Base-by-base conservation (phyloP, 2,113 vertebrate species). In the Cavia porcellus region DNA sequence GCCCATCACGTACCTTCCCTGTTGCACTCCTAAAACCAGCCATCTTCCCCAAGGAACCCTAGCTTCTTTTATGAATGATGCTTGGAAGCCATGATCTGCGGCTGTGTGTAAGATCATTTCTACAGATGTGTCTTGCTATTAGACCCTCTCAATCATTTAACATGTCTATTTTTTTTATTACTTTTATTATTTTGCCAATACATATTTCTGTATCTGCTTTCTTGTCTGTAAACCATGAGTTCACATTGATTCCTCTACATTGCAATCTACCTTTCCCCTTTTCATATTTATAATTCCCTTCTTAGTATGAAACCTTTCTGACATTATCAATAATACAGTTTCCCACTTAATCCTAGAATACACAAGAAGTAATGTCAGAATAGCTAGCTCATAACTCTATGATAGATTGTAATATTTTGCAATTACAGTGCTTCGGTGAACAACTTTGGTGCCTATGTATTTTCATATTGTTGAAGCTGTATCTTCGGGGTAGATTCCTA, bases 341-440 rank as follows among this genome's bases (percentile, higher is more conserved):
- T 77, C 38, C 72, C 5, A 72, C 79, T 94, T 72, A 74, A 57
- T 86, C 72, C 57, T 89, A 70, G 52, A 94, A 83, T 79, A 57
- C 17, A 66, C 52, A 94, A 38, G 85, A 95, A 84, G 55, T 89
- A n/a, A 10, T 92, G 86, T 96, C n/a, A 70, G 62, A 93, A 70
- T 95, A 61, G 32, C 85, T 92, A 95, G 64, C n/a, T 28, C 22
- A 28, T 35, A 17, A 57, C 32, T 87, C 8, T 57, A 77, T 45
- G 95, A n/a, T 52, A 55, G 8, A 5, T 5, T 13, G 5, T 35
- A 85, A 38, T 68, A 92, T 61, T 92, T 97, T 82, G 38, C 11
- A 59, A 45, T 89, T 81, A 72, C 0, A 57, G 5, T 38, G 45
- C 13, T 38, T 61, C 64, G 45, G 13, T 42, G 66, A 92, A 47